Conservation (phyloP, 2,888 invertebrate genomes). For the Danaus chrysippus region DNA sequence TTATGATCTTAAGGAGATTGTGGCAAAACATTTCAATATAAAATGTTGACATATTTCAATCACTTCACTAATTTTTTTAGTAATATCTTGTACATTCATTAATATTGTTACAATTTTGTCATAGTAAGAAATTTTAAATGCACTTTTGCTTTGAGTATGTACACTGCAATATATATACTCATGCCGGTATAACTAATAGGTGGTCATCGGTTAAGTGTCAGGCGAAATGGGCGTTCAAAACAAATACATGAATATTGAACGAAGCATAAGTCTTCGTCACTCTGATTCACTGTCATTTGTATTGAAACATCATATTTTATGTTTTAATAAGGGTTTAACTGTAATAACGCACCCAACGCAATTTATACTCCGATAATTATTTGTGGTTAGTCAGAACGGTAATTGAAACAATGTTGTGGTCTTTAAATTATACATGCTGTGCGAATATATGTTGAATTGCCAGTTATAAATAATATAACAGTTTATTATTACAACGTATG, state of each 20-base stretch:
- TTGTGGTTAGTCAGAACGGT: conserved; percentile 6
- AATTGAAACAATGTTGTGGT: conserved; percentile 7
- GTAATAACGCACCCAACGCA: conserved; percentile 5
- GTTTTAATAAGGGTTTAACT: conserved; percentile 10
- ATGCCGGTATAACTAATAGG: conserved; percentile 63
- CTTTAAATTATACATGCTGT: neutral
- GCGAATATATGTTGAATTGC: neutral
- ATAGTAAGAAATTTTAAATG: neutral
- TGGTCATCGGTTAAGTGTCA: conserved; percentile 62
- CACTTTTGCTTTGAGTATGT: conserved; percentile 25
- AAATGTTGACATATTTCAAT: neutral
- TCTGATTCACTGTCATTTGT: conserved; percentile 42
- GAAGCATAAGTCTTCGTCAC: conserved; percentile 50
- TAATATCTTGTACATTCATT: neutral
- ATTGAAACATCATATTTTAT: conserved; percentile 31
- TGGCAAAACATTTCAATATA: conserved; percentile 1
- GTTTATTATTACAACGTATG: neutral
- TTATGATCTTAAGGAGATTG: conserved; percentile 30
- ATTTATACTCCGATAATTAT: conserved; percentile 7
- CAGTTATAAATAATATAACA: neutral
- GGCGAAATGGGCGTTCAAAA: conserved; percentile 56
- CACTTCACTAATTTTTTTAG: neutral
- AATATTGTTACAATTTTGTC: neutral
- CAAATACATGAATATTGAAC: conserved; percentile 73
- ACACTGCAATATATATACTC: conserved; percentile 50